Percentiles rank a stretch among this genome's conserved stretches.
Evolutionary conservation across 2,888 invertebrate genomes (phyloP).

Genomic region (Microplitis manilae): DNA sequence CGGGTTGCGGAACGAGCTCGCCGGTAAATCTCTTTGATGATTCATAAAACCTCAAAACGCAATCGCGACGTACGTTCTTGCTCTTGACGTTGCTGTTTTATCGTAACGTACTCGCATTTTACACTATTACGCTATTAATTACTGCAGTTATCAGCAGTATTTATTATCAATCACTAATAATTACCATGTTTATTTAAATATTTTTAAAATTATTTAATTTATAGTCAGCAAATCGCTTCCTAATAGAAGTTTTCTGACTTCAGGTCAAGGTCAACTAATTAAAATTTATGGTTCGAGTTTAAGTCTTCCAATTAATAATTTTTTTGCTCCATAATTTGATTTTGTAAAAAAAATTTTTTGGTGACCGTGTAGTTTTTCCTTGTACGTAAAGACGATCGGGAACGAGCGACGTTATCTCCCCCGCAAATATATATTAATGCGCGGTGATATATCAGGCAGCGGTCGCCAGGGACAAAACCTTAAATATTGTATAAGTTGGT

Average conservation of each 20-base stretch:
- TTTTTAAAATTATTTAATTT: too few species aligned
- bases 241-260: too few species aligned
- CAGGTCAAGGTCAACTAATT: too few species aligned
- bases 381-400: conserved; percentile 16
- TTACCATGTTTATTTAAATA: too few species aligned
- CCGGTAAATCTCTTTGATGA: conserved; percentile 62
- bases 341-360: background rate
- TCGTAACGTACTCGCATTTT: background rate
- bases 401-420: conserved; percentile 63
- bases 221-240: too few species aligned
- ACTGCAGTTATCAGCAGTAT: too few species aligned
- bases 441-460: conserved; percentile 69
- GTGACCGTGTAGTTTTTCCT: conserved; percentile 30
- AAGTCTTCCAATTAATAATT: too few species aligned
- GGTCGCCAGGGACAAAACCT: conserved; percentile 71
- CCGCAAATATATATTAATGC: conserved; percentile 72
- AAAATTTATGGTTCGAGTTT: too few species aligned
- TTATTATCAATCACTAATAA: too few species aligned
- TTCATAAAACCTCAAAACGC: conserved; percentile 56
- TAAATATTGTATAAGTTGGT: conserved; percentile 72
- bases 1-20: conserved; percentile 47
- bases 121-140: background rate
- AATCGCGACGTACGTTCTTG: conserved; percentile 47
- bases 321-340: too few species aligned
- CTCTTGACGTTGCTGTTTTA: conserved; percentile 37